Percentiles rank a stretch among this genome's conserved stretches.
Evolutionary conservation across 2,888 invertebrate species (phyloP).

Genomic region (Pammene fasciana): DNA sequence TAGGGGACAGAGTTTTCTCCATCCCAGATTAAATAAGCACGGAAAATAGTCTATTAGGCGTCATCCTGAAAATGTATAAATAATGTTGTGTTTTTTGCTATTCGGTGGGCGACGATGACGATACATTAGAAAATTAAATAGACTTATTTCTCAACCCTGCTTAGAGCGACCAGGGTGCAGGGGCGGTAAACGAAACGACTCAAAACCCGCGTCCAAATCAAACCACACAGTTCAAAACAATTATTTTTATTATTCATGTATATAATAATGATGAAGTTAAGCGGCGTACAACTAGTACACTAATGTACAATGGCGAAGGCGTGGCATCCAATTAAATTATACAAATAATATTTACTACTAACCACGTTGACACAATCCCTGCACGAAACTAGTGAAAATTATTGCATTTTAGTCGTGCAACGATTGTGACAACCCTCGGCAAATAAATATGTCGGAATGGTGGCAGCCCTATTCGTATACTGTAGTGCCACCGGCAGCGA

Average conservation of each 20-base stretch:
- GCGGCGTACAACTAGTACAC: constrained; percentile 75
- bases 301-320: constrained; percentile 70
- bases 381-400: constrained; percentile 16
- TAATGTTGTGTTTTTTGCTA: too few species aligned
- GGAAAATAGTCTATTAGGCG: too few species aligned
- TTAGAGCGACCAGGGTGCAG: too few species aligned
- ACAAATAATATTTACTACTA: constrained; percentile 39
- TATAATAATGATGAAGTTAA: constrained; percentile 74
- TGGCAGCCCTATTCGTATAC: constrained; percentile 53
- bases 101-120: too few species aligned
- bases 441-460: constrained; percentile 39
- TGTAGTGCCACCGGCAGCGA: constrained; percentile 45
- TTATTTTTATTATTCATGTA: constrained; percentile 79
- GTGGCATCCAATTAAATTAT: constrained; percentile 56
- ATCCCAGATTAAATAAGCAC: too few species aligned
- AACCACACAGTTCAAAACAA: constrained; percentile 71
- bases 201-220: constrained; percentile 50
- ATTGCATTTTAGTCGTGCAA: constrained; percentile 28
- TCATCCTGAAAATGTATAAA: too few species aligned
- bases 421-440: constrained; percentile 25
- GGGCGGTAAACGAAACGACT: neutral
- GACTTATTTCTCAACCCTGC: too few species aligned
- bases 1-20: too few species aligned
- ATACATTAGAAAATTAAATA: too few species aligned
- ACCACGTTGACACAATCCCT: constrained; percentile 9